A percentile compares a stretch with the other conserved stretches of the same genome.
phyloP scores from a whole-genome alignment of 2,888 invertebrate genomes.

The Cecidostiba fungosa region DNA sequence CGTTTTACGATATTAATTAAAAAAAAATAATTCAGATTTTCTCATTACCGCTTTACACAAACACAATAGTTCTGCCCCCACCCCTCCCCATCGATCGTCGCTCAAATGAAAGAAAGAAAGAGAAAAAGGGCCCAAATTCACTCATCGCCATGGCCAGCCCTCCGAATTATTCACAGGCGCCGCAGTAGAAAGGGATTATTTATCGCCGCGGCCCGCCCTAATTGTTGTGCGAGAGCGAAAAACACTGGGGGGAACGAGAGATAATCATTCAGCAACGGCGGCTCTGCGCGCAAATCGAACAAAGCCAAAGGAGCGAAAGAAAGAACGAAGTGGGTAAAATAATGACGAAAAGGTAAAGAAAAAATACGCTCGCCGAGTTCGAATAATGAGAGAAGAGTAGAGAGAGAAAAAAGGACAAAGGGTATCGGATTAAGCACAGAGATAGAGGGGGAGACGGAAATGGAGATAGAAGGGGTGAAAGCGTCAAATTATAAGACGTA shows the following conservation, averaged over 20 bases:
- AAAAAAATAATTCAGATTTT: background rate
- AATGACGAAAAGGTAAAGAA: conserved; percentile 58
- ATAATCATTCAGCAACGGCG: background rate
- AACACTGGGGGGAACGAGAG: background rate
- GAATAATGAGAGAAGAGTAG: conserved; percentile 46
- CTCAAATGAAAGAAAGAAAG: background rate
- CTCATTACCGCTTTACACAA: background rate
- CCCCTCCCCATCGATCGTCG: background rate
- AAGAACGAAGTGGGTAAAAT: conserved; percentile 32
- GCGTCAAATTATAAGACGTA: conserved; percentile 57
- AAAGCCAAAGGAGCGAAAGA: background rate
- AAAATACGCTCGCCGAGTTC: conserved; percentile 29
- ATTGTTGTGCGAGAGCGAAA: conserved; percentile 12
- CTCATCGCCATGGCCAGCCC: background rate
- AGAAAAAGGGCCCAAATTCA: background rate
- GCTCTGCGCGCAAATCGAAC: background rate
- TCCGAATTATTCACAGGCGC: background rate
- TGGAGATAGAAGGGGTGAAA: conserved; percentile 42
- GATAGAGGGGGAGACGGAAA: conserved; percentile 53
- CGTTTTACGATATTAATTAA: too few species aligned
- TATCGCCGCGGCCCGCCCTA: conserved; percentile 1
- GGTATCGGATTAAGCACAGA: conserved; percentile 57
- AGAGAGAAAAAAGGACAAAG: conserved; percentile 43
- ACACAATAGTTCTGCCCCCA: background rate
- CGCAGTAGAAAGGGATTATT: conserved; percentile 5